phyloP scores from a whole-genome alignment of 2,888 invertebrate species.

The Geophilus truncorum region DNA sequence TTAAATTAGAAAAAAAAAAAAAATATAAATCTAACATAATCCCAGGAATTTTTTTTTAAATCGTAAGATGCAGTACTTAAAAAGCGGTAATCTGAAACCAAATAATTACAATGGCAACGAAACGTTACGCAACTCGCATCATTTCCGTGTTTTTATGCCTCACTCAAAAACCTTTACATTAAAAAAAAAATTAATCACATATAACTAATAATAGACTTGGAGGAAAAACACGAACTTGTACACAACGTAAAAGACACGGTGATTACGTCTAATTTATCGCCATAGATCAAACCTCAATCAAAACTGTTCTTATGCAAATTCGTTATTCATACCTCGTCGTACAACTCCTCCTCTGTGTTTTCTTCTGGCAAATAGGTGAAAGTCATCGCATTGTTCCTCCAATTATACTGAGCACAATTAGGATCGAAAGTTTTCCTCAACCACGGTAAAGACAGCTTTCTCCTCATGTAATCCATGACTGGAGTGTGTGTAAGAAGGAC shows the following conservation, averaged over 20 bases:
- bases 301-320: too few relatives aligned
- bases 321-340: not conserved
- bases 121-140: not conserved
- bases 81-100: not conserved
- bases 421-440: not conserved
- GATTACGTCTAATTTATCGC: too few relatives aligned
- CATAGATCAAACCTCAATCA: too few relatives aligned
- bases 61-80: not conserved
- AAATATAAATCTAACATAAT: too few relatives aligned
- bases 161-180: not conserved
- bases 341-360: not conserved
- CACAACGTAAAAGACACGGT: too few relatives aligned
- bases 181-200: too few relatives aligned
- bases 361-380: not conserved
- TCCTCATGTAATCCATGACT: slow-evolving; percentile 46
- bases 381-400: not conserved
- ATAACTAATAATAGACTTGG: too few relatives aligned
- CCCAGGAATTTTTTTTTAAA: not conserved
- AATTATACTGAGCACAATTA: not conserved
- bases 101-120: not conserved
- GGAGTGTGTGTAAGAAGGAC: not conserved
- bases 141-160: not conserved
- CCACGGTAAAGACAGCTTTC: slow-evolving; percentile 86
- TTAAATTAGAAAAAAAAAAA: not conserved
- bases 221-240: too few relatives aligned